Conservation (phyloP, 2,888 invertebrate genomes). For the Poecilus cupreus region DNA sequence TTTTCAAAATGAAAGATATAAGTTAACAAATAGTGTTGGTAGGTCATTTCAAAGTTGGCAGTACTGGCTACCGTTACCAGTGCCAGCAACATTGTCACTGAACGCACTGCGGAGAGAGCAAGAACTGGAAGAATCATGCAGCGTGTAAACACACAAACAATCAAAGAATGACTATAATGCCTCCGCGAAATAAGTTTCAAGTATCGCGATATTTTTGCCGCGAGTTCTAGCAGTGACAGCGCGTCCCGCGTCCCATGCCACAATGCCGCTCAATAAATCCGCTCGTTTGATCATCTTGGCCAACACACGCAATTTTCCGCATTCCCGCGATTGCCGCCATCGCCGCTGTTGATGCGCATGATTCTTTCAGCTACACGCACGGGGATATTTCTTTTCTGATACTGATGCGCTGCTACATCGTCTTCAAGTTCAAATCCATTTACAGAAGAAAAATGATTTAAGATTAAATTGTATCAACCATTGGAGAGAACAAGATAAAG, state of each 20-base stretch:
- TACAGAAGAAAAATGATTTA: no score
- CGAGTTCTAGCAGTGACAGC: conserved; percentile 28
- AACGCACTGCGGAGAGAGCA: neutral
- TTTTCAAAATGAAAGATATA: neutral
- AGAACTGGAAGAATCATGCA: conserved; percentile 6
- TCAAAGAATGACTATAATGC: conserved; percentile 38
- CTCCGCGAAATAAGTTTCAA: conserved; percentile 39
- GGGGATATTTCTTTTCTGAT: no score
- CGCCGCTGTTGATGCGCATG: neutral
- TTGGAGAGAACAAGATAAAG: no score
- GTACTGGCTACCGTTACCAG: neutral
- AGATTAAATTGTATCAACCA: no score
- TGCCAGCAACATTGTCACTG: neutral
- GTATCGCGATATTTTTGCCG: conserved; percentile 45
- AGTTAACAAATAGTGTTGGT: no score
- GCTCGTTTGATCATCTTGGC: conserved; percentile 44
- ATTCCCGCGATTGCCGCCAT: conserved; percentile 20
- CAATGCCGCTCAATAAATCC: conserved; percentile 47
- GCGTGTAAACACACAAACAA: conserved; percentile 36
- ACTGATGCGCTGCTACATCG: no score
- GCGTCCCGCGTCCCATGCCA: conserved; percentile 19
- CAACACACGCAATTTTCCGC: conserved; percentile 39
- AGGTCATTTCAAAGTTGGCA: neutral
- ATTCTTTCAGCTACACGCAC: no score
- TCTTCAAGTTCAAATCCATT: no score